Base-by-base conservation (phyloP, 30 jellyfish, hydroid and myxozoan genomes). In the Rhopilema esculentum region DNA sequence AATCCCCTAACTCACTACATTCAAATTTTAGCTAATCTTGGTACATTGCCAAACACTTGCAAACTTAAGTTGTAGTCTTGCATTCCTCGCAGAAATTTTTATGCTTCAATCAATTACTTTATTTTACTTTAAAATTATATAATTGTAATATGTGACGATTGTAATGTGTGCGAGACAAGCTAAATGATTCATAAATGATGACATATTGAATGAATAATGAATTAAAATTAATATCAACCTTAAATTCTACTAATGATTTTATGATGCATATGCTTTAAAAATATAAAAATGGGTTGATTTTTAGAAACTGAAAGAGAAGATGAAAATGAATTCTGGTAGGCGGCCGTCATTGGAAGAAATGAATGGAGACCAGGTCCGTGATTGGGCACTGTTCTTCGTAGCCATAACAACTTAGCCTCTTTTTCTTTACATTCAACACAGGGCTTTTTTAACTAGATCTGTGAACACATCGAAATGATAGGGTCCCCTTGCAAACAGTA, bases 281-380 rank as follows among this genome's bases (percentile, higher is more conserved):
- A n/a, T n/a, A 18, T 18, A 1, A 24, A n/a, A 72, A n/a, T 15
- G 66, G 0, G 17, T 30, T 28, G 27, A 29, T 27, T 53, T 19
- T 28, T 65, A 84, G 92, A 84, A 84, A 49, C 81, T 84, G 86
- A 84, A 84, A 61, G 92, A 84, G 17, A 84, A 66, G 40, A 15
- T 84, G 82, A 84, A 62, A 72, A 28, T 69, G n/a, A 70, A 72
- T 32, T 65, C 81, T 0, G 31, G 73, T 0, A 84, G 76, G 27
- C 92, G 74, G 30, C 57, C 79, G 53, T 71, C 92, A 0, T 49
- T 78, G 30, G 92, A 84, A 4, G 92, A 84, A 71, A 40, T 40
- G 57, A 40, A 40, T 40, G 57, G 57, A 40, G 57, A 40, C 57
- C 6, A 40, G 57, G 57, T 40, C 57, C 57, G 57, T 40, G 57